phyloP scores from a whole-genome alignment of 2,797 vertebrate species.

The Rachycentron canadum region DNA sequence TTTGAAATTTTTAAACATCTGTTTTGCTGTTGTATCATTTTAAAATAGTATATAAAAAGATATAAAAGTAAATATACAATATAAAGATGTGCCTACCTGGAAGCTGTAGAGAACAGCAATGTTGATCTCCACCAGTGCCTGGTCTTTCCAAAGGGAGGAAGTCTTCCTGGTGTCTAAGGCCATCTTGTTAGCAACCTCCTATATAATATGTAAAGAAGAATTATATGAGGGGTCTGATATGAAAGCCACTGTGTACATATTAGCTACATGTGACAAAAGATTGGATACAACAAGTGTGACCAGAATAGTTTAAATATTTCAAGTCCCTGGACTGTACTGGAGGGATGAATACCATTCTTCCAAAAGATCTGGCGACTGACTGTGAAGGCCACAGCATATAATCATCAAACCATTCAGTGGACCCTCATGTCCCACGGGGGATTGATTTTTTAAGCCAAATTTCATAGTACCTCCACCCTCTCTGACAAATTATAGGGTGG shows the following conservation, averaged over 20 bases:
- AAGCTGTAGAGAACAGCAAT: conserved; percentile 97
- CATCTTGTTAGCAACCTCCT: conserved; percentile 97
- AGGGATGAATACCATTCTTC: too few relatives aligned
- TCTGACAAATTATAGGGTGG: too few relatives aligned
- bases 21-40: not conserved
- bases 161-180: conserved; percentile 95
- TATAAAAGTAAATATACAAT: too few relatives aligned
- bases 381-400: too few relatives aligned
- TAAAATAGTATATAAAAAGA: not conserved
- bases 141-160: conserved; percentile 98
- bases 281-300: too few relatives aligned
- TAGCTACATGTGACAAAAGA: not conserved
- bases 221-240: not conserved
- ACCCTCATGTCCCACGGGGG: too few relatives aligned
- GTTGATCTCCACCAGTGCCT: conserved; percentile 97
- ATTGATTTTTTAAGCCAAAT: too few relatives aligned
- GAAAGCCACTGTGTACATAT: not conserved
- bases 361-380: too few relatives aligned
- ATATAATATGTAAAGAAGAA: conserved; percentile 12
- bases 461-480: too few relatives aligned
- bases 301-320: too few relatives aligned
- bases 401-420: too few relatives aligned
- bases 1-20: not conserved
- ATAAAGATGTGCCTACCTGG: conserved; percentile 86
- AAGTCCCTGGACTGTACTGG: too few relatives aligned